Conservation (phyloP, 1,140 invertebrate genomes). For the Streblospio benedicti region DNA sequence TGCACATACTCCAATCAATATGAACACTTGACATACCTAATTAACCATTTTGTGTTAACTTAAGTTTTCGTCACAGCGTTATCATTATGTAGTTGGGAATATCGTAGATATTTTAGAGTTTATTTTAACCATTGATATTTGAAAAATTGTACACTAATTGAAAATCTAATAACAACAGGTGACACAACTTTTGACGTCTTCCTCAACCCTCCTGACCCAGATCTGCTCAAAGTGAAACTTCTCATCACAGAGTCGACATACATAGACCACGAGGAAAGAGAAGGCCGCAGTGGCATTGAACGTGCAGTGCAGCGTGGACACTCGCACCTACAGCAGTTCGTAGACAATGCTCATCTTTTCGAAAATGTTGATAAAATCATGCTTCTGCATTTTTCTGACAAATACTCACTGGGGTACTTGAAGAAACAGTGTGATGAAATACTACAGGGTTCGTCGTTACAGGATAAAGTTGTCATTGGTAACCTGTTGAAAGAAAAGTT, state of each 20-base stretch:
- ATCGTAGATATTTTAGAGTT: not conserved
- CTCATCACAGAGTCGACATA: conserved; percentile 35
- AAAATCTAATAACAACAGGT: conserved; percentile 23
- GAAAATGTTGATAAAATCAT: conserved; percentile 6
- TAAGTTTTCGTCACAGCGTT: not conserved
- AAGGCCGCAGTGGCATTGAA: not conserved
- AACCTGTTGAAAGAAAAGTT: not conserved
- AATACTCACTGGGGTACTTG: conserved; percentile 4
- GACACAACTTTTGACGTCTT: conserved; percentile 36
- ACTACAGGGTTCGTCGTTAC: not conserved
- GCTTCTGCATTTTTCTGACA: conserved; percentile 15
- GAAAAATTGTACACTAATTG: not conserved
- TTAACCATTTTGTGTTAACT: not conserved
- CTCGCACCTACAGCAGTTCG: conserved; percentile 6
- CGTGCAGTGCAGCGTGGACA: not conserved
- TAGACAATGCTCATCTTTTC: conserved; percentile 10
- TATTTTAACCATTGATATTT: not conserved
- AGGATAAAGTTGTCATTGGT: conserved; percentile 9
- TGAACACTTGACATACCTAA: not conserved
- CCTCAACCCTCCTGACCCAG: conserved; percentile 25
- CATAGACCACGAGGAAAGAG: conserved; percentile 20
- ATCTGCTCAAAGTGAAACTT: conserved; percentile 33
- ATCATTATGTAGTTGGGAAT: not conserved
- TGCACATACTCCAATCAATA: not conserved
- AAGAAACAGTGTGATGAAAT: not conserved